Evolutionary conservation across 1,140 invertebrate species (phyloP).

Genomic region (Diorhabda sublineata): DNA sequence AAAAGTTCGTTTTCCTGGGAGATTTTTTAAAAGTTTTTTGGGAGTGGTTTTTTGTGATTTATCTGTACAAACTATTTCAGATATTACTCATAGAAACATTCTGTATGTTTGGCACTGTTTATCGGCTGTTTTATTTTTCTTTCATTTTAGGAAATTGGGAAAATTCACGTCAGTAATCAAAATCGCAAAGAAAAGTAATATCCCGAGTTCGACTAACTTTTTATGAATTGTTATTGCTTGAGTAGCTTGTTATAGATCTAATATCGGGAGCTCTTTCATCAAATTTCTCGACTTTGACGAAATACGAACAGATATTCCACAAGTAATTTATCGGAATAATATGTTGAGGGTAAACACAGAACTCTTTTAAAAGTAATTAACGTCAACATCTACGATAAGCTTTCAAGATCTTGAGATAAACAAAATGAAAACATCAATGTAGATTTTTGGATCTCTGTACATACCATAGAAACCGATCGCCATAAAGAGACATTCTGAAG

Average conservation of each 20-base stretch:
- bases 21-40: no score
- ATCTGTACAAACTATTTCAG: no score
- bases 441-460: no score
- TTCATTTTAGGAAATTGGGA: constrained; percentile 3
- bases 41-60: no score
- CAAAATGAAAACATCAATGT: no score
- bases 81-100: no score
- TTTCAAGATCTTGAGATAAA: neutral
- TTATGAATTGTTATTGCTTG: constrained; percentile 14
- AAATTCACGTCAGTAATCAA: constrained; percentile 8
- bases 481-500: no score
- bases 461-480: no score
- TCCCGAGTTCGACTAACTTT: constrained; percentile 12
- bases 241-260: constrained; percentile 12
- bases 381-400: neutral
- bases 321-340: neutral
- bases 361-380: constrained; percentile 1
- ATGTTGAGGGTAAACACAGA: neutral
- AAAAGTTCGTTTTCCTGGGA: no score
- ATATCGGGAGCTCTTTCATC: constrained; percentile 5
- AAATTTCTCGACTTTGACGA: constrained; percentile 3
- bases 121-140: neutral
- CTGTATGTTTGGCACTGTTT: neutral
- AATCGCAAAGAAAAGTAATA: constrained; percentile 9
- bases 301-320: neutral